Evolutionary conservation across 2,113 vertebrate species (phyloP).

Genomic region (Sinocyclocheilus grahami): DNA sequence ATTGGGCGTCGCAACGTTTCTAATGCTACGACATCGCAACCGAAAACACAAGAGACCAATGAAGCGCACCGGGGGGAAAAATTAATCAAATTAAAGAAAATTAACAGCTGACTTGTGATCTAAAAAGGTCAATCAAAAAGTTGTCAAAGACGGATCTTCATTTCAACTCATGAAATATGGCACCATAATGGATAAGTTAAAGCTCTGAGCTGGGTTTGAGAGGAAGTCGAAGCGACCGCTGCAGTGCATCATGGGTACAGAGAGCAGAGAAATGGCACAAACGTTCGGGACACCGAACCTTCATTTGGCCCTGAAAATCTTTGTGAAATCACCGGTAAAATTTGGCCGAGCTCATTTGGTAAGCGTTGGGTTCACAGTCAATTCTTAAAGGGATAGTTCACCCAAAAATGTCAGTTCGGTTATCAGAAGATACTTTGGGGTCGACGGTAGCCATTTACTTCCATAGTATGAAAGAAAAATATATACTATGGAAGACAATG

Average conservation of each 20-base stretch:
- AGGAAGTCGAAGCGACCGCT: constrained; percentile 52
- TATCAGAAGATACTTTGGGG: too few species aligned
- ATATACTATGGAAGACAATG: not conserved
- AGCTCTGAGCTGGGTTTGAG: constrained; percentile 43
- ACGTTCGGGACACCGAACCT: constrained; percentile 51
- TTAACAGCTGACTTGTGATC: too few species aligned
- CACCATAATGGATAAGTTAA: constrained; percentile 56
- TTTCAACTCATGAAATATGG: not conserved
- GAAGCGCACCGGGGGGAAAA: too few species aligned
- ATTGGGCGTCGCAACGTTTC: not conserved
- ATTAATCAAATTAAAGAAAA: too few species aligned
- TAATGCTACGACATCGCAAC: not conserved
- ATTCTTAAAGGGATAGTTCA: not conserved
- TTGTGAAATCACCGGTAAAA: not conserved
- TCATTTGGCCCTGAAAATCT: constrained; percentile 33
- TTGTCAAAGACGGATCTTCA: not conserved
- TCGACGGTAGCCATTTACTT: not conserved
- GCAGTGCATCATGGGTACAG: constrained; percentile 37
- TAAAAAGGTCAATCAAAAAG: too few species aligned
- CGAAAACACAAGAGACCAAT: too few species aligned
- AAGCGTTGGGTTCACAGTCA: constrained; percentile 16
- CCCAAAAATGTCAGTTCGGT: not conserved
- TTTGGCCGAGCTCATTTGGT: constrained; percentile 41
- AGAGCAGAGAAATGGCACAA: constrained; percentile 43
- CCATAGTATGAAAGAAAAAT: too few species aligned